These are phyloP conservation scores for Aelia acuminata DNA, from an alignment of 2,888 invertebrate species.

Conservation along the genomic window DNA sequence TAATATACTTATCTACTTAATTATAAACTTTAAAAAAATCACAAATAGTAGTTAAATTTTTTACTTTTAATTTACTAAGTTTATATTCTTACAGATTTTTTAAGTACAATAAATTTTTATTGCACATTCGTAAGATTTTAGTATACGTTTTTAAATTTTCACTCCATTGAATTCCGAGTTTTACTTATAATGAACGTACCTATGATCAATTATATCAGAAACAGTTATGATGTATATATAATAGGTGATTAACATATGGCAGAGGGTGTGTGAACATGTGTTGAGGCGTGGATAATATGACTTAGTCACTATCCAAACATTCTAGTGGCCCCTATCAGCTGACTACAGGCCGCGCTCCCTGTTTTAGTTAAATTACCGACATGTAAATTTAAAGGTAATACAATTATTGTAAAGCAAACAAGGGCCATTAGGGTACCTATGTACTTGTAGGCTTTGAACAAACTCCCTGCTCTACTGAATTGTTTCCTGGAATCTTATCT, in stretches of 20 bases:
- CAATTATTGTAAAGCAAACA: slow-evolving; percentile 15
- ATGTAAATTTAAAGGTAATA: slow-evolving; percentile 16
- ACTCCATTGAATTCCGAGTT: not conserved
- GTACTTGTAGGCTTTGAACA: not conserved
- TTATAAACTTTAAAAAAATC: too few relatives aligned
- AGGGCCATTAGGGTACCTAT: not conserved
- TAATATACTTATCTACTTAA: too few relatives aligned
- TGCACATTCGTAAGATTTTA: too few relatives aligned
- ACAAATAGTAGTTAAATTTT: too few relatives aligned
- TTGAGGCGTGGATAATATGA: not conserved
- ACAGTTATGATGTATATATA: too few relatives aligned
- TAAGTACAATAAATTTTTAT: too few relatives aligned
- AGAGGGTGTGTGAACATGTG: not conserved
- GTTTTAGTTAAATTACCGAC: not conserved
- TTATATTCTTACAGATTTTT: too few relatives aligned
- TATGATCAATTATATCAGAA: not conserved
- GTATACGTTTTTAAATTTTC: too few relatives aligned
- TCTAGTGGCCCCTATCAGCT: not conserved
- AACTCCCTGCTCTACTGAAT: not conserved
- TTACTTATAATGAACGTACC: not conserved
- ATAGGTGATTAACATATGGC: not conserved
- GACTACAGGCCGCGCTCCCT: not conserved
- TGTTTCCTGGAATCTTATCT: not conserved
- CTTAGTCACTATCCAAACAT: not conserved
- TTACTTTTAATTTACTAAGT: too few relatives aligned